Percentiles rank a stretch among this genome's conserved stretches.
Conservation (phyloP, 2,888 invertebrate genomes). For the Dione juno region DNA sequence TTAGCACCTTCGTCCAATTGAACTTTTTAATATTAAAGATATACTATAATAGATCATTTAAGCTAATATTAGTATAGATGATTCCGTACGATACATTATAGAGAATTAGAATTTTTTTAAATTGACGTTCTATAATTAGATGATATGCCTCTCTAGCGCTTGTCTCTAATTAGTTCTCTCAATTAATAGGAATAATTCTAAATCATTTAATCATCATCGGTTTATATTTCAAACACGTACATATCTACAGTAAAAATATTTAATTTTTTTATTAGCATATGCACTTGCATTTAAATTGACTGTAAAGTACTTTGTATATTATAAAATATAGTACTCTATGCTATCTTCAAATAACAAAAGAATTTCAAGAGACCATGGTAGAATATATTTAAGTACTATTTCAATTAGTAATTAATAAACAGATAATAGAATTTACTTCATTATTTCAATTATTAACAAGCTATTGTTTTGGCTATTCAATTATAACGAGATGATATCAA, state of each 20-base stretch:
- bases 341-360: background rate
- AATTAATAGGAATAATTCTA: background rate
- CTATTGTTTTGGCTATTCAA: slow-evolving; percentile 13
- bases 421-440: slow-evolving; percentile 6
- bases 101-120: background rate
- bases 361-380: background rate
- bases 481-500: slow-evolving; percentile 16
- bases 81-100: background rate
- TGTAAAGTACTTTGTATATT: background rate
- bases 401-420: slow-evolving; percentile 11
- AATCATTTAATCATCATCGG: background rate
- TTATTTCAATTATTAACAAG: slow-evolving; percentile 15
- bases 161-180: slow-evolving; percentile 8
- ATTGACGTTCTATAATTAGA: background rate
- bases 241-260: background rate
- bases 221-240: background rate
- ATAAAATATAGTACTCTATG: background rate
- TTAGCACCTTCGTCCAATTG: no score
- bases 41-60: no score
- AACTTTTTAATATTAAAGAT: no score
- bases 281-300: background rate
- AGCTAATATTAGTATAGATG: no score
- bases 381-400: slow-evolving; percentile 6
- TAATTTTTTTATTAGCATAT: background rate
- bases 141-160: background rate